Percentiles rank a stretch among this genome's conserved stretches.
phyloP scores from a whole-genome alignment of 2,797 vertebrate genomes.

The Megalops cyprinoides region DNA sequence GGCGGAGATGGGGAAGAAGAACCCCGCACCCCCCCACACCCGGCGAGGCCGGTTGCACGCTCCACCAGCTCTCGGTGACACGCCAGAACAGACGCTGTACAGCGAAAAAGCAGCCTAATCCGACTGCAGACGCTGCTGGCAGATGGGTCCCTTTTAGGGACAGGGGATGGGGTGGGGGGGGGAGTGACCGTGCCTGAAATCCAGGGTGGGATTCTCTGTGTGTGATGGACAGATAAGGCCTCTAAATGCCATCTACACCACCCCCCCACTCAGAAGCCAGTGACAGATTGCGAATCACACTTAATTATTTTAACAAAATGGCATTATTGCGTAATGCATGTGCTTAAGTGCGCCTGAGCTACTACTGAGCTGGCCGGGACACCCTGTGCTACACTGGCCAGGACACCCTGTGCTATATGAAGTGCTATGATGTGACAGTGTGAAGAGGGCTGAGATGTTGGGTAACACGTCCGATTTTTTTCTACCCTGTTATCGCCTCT shows the following conservation, averaged over 20 bases:
- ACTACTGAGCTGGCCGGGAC: not conserved
- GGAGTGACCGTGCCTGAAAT: too few species aligned
- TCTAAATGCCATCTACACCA: not conserved
- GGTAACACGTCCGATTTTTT: not conserved
- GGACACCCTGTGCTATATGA: not conserved
- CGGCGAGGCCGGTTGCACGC: not conserved
- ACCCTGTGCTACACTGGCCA: not conserved
- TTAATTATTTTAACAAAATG: not conserved
- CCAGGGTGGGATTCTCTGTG: too few species aligned
- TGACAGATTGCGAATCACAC: constrained; percentile 6
- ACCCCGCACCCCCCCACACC: not conserved
- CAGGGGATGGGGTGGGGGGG: too few species aligned
- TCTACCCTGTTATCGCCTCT: not conserved
- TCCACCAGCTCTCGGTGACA: not conserved
- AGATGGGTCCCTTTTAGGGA: not conserved
- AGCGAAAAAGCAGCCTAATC: not conserved
- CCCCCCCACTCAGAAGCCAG: not conserved
- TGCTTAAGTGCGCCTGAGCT: not conserved
- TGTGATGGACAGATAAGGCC: not conserved
- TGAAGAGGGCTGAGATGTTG: too few species aligned
- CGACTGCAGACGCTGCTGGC: not conserved
- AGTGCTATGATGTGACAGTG: not conserved
- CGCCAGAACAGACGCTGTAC: not conserved
- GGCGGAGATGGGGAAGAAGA: not conserved
- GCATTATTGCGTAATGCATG: not conserved